Evolutionary conservation across 1,140 invertebrate species (phyloP).

Genomic region (Papilio helenus): DNA sequence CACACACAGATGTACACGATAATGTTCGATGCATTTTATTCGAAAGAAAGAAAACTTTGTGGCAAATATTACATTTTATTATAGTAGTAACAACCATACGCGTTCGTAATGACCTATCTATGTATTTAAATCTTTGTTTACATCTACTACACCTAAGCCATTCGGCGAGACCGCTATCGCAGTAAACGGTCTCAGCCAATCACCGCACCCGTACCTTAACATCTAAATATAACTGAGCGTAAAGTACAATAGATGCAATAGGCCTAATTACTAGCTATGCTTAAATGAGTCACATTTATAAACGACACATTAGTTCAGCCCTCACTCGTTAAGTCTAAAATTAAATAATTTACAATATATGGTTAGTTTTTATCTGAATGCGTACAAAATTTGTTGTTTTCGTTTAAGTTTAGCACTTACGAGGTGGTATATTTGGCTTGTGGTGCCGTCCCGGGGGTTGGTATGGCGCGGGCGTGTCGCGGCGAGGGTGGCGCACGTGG

Average conservation of each 20-base stretch:
- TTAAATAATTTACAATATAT: constrained; percentile 76
- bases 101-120: background rate
- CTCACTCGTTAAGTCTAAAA: constrained; percentile 59
- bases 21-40: background rate
- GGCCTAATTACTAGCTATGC: constrained; percentile 54
- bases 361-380: constrained; percentile 66
- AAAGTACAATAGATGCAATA: constrained; percentile 70
- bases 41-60: background rate
- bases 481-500: background rate
- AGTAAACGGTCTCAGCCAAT: constrained; percentile 39
- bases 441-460: background rate
- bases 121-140: background rate
- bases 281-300: constrained; percentile 54
- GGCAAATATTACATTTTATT: background rate
- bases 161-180: constrained; percentile 23
- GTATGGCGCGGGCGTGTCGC: background rate
- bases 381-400: constrained; percentile 61
- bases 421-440: constrained; percentile 26
- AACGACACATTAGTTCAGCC: constrained; percentile 49
- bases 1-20: background rate
- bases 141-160: constrained; percentile 13
- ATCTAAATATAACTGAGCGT: constrained; percentile 79
- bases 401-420: constrained; percentile 54
- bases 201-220: constrained; percentile 43
- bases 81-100: background rate